Conservation (phyloP, 1,140 invertebrate species). For the Plutomurus gul region DNA sequence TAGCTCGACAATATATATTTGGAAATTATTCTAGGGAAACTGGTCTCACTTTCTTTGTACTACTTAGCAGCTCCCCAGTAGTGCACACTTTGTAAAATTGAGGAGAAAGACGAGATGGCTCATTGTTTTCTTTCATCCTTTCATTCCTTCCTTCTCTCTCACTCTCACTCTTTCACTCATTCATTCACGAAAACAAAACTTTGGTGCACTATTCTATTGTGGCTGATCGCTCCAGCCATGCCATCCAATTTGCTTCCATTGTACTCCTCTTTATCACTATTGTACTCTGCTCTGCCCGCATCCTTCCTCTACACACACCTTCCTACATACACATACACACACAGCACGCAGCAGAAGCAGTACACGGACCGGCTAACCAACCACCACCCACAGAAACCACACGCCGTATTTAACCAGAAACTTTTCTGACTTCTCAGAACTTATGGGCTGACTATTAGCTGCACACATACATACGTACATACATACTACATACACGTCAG, state of each 20-base stretch:
- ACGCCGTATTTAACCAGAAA: too few relatives aligned
- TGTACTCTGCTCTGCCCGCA: neutral
- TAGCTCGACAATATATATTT: too few relatives aligned
- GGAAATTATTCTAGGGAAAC: neutral
- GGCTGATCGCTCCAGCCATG: neutral
- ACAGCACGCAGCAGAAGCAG: too few relatives aligned
- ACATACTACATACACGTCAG: too few relatives aligned
- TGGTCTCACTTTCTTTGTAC: neutral
- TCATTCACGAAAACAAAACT: conserved; percentile 23
- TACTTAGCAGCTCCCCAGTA: too few relatives aligned
- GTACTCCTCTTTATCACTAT: neutral
- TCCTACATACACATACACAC: too few relatives aligned
- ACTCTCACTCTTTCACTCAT: conserved; percentile 3
- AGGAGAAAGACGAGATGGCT: neutral
- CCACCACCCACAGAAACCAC: too few relatives aligned
- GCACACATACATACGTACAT: too few relatives aligned
- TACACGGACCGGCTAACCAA: too few relatives aligned
- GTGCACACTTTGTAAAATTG: neutral
- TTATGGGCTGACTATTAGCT: too few relatives aligned
- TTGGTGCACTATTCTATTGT: conserved; percentile 12
- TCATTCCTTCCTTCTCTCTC: too few relatives aligned
- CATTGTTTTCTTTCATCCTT: conserved; percentile 10
- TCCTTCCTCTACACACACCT: neutral
- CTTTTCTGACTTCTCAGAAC: too few relatives aligned
- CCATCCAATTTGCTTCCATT: neutral